These are phyloP conservation scores for Rhimphoctona megacephalus DNA, from an alignment of 2,888 invertebrate genomes.

Conservation along the genomic window DNA sequence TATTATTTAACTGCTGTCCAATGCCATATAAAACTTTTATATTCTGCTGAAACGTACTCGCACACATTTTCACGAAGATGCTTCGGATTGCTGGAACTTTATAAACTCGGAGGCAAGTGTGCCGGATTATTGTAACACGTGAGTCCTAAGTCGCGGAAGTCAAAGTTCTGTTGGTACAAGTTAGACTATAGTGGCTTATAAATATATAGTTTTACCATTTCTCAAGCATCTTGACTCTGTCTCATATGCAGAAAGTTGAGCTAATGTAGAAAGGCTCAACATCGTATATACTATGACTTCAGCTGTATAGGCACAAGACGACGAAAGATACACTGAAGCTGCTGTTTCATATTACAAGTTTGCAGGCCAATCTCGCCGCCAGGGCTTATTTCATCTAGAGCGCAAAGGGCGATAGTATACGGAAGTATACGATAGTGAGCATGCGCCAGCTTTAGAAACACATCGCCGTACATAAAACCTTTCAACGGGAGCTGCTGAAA, in stretches of 20 bases:
- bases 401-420: slow-evolving; percentile 29
- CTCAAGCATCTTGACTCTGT: slow-evolving; percentile 17
- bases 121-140: slow-evolving; percentile 59
- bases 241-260: slow-evolving; percentile 50
- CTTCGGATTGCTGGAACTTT: slow-evolving; percentile 40
- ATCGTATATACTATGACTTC: slow-evolving; percentile 15
- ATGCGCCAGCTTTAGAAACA: slow-evolving; percentile 32
- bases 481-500: background rate
- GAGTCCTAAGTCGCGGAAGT: slow-evolving; percentile 13
- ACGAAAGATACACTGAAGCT: slow-evolving; percentile 54
- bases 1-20: background rate
- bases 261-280: slow-evolving; percentile 47
- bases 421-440: slow-evolving; percentile 5
- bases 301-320: slow-evolving; percentile 26
- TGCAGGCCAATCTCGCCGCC: slow-evolving; percentile 48
- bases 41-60: background rate
- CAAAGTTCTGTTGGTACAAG: slow-evolving; percentile 50
- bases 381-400: slow-evolving; percentile 53
- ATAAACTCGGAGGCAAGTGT: slow-evolving; percentile 59
- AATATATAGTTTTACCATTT: slow-evolving; percentile 57
- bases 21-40: background rate
- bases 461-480: background rate
- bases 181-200: slow-evolving; percentile 54
- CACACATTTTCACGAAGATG: background rate
- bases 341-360: slow-evolving; percentile 48